A percentile compares a stretch with the other conserved stretches of the same genome.
These are phyloP conservation scores for Bufo gargarizans DNA, from an alignment of 2,113 vertebrate species.

Conservation along the genomic window DNA sequence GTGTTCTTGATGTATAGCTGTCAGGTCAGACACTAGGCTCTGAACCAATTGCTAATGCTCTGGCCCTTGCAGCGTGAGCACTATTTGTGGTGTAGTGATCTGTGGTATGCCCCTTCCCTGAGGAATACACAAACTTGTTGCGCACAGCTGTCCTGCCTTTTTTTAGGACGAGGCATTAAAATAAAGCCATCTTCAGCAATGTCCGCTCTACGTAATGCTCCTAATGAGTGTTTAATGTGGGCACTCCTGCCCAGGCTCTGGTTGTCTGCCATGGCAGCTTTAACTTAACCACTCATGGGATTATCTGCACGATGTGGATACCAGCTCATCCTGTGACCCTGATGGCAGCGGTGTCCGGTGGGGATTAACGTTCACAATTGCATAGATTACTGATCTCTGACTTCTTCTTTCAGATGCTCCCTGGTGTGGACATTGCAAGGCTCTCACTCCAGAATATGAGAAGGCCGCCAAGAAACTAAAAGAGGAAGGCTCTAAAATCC, in stretches of 20 bases:
- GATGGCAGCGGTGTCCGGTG: neutral
- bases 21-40: neutral
- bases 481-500: conserved; percentile 83
- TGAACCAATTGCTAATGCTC: neutral
- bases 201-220: neutral
- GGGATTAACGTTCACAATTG: too few species aligned
- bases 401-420: conserved; percentile 82
- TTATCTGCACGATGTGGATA: neutral
- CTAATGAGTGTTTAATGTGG: conserved; percentile 24
- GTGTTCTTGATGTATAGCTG: neutral
- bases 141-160: conserved; percentile 12
- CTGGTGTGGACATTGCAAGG: conserved; percentile 98
- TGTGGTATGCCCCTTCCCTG: neutral
- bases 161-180: neutral
- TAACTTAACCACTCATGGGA: neutral
- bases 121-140: conserved; percentile 15
- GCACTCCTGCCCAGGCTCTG: neutral
- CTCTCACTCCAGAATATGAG: conserved; percentile 89
- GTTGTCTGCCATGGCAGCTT: neutral
- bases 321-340: neutral
- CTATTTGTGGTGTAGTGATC: conserved; percentile 9
- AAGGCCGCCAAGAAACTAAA: conserved; percentile 90
- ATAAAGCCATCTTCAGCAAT: conserved; percentile 2
- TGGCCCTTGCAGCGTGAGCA: neutral
- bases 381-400: too few species aligned